A percentile compares a stretch with the other conserved stretches of the same genome.
phyloP scores from a whole-genome alignment of 2,113 vertebrate genomes.

The Tringa solitaria region DNA sequence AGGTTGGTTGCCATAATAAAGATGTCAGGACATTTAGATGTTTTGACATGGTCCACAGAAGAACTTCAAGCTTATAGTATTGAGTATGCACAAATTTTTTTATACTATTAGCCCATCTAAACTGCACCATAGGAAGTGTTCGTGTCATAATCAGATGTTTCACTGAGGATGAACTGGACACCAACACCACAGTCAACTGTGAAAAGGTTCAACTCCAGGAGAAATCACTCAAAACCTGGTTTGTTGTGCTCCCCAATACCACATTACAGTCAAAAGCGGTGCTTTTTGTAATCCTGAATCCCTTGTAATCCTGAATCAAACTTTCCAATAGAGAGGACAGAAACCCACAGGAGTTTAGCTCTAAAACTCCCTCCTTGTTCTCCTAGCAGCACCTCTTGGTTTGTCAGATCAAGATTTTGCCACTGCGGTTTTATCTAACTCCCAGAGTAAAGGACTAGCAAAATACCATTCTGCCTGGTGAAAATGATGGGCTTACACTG shows the following conservation, averaged over 20 bases:
- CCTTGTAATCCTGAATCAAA: neutral
- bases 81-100: neutral
- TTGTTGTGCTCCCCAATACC: neutral
- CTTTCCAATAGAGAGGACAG: neutral
- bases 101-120: neutral
- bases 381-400: neutral
- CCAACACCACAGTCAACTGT: neutral
- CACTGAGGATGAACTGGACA: neutral
- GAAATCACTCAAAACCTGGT: neutral
- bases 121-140: neutral
- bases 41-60: neutral
- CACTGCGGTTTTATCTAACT: neutral
- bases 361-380: neutral
- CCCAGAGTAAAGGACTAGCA: neutral
- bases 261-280: neutral
- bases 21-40: neutral
- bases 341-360: neutral
- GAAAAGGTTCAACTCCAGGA: neutral
- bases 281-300: neutral
- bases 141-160: neutral
- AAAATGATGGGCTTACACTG: neutral
- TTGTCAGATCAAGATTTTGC: neutral
- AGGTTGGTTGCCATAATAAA: neutral
- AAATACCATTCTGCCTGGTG: neutral
- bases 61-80: neutral